phyloP scores from a whole-genome alignment of 2,113 vertebrate genomes.

The Ammospiza caudacuta region DNA sequence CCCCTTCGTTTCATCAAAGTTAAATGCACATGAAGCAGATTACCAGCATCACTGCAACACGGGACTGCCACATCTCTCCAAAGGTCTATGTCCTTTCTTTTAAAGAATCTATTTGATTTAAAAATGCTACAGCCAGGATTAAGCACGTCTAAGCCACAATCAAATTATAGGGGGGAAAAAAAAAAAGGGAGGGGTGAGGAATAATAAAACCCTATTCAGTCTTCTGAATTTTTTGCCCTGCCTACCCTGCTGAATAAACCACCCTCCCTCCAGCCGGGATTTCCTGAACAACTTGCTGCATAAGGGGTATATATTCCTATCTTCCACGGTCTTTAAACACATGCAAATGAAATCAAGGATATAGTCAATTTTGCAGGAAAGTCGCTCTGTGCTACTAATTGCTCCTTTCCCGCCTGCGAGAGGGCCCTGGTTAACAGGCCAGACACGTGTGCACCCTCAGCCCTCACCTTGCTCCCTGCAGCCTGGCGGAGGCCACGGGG shows the following conservation, averaged over 20 bases:
- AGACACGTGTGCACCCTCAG: constrained; percentile 8
- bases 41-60: not conserved
- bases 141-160: not conserved
- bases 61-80: not conserved
- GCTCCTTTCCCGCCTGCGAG: not conserved
- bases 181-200: fast-evolving
- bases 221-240: not conserved
- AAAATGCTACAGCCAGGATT: not conserved
- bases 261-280: not conserved
- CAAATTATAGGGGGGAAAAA: fast-evolving
- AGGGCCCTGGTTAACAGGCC: not conserved
- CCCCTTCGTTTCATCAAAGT: constrained; percentile 71
- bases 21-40: constrained; percentile 66
- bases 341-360: constrained; percentile 52
- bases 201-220: not conserved
- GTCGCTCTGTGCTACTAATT: constrained; percentile 8
- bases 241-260: not conserved
- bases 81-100: not conserved
- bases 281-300: not conserved
- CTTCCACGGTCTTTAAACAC: not conserved
- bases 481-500: not conserved
- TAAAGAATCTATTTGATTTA: not conserved
- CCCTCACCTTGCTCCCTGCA: not conserved
- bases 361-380: not conserved
- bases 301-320: not conserved